Evolutionary conservation across 92 coral and sea anemone genomes (phyloP).

Genomic region (Parazoanthus atlanticus): DNA sequence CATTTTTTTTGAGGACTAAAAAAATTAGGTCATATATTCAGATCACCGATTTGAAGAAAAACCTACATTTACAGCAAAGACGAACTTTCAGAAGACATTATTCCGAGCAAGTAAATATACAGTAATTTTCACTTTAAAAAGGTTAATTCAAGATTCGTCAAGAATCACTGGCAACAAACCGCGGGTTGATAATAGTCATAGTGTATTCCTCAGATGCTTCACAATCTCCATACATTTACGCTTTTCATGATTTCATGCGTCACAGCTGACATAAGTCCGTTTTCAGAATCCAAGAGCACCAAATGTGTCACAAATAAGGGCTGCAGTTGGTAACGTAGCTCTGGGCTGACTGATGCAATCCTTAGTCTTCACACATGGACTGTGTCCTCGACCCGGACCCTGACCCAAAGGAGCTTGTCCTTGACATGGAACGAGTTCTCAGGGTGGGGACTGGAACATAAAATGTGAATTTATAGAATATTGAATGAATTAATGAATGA

Average conservation of each 20-base stretch:
- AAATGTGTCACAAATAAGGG: neutral
- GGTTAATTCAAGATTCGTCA: conserved; percentile 3
- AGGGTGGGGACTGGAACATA: conserved; percentile 92
- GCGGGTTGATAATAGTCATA: conserved; percentile 12
- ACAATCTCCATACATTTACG: neutral
- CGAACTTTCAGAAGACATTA: neutral
- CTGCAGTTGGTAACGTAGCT: neutral
- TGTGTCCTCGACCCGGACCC: conserved; percentile 66
- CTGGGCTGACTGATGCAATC: neutral
- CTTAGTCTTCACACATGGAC: conserved; percentile 74
- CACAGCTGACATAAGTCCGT: neutral
- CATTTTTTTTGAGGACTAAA: neutral
- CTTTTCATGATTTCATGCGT: neutral
- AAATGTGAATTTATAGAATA: neutral
- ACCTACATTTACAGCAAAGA: neutral
- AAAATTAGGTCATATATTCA: too few relatives aligned
- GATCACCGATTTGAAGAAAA: neutral
- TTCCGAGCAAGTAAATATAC: neutral
- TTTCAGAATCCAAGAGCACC: neutral
- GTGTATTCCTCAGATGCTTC: neutral
- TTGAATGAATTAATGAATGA: neutral
- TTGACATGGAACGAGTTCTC: conserved; percentile 98
- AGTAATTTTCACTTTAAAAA: neutral
- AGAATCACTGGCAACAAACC: neutral
- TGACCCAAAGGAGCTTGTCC: conserved; percentile 84